Evolutionary conservation across 2,888 invertebrate species (phyloP), one percentile per base, ranked within the genome.

Genomic region (Selenia dentaria): DNA sequence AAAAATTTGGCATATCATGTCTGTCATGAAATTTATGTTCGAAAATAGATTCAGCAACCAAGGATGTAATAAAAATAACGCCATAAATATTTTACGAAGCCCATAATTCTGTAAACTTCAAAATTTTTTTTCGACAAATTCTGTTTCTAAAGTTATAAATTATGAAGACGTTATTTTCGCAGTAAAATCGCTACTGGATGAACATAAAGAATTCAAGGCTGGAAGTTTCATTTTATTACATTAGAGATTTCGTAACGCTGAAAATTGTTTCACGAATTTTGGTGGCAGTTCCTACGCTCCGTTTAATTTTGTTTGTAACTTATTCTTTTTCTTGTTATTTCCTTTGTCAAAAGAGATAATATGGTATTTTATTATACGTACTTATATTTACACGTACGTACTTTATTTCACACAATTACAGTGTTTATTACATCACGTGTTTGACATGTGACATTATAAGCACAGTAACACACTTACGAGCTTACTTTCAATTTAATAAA

Each of bases 121-220:
- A 20, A 41, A 38, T 32, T 47, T 41, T 45, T 51, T 51, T 39
- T 33, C 4, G 4, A 31, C 14, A 16, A 38, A 36, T 28, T 44
- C 42, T 35, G 42, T 26, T 18, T 26, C 52, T 32, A 39, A 54
- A 53, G 42, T 34, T 48, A 46, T 54, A 47, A 62, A 57, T 59
- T 59, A 57, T 61, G 41, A 51, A 39, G 41, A 39, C 34, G 26
- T 55, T 52, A 53, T 33, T 45, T 45, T 45, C 52, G 56, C 47
- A 45, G 40, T 55, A 58, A 64, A 54, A 57, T 47, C 33, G 34
- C 33, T 54, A 50, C 42, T 39, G 51, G 50, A 48, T 52, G 34
- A 36, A 32, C 51, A 52, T 60, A 57, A 64, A 67, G 31, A 57
- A 58, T 57, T 61, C 54, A 53, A 51, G 51, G 34, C 36, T 46